A percentile compares a stretch with the other conserved stretches of the same genome.
Conservation (phyloP, 1,140 invertebrate genomes). For the Cyrtorhinus lividipennis region DNA sequence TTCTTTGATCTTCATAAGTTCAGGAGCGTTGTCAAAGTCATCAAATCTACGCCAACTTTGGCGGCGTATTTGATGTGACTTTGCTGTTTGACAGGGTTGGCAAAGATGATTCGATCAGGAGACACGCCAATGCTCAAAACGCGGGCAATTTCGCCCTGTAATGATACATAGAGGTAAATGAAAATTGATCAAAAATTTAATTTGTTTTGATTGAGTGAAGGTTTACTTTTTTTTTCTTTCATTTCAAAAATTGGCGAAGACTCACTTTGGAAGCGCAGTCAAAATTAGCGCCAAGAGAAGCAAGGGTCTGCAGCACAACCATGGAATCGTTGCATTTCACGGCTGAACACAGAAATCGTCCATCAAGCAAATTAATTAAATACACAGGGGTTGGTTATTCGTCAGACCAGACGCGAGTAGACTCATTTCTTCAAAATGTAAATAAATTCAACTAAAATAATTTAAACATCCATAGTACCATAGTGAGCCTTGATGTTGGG, state of each 20-base stretch:
- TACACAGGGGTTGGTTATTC: too few relatives aligned
- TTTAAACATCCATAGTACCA: constrained; percentile 39
- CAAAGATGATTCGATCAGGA: constrained; percentile 82
- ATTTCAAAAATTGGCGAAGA: too few relatives aligned
- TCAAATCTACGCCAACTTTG: constrained; percentile 55
- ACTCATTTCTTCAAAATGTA: neutral
- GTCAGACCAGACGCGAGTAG: too few relatives aligned
- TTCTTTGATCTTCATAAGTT: constrained; percentile 82
- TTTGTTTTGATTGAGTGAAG: too few relatives aligned
- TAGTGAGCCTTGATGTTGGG: constrained; percentile 88
- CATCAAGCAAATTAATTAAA: constrained; percentile 5
- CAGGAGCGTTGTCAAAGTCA: constrained; percentile 96
- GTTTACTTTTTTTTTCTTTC: too few relatives aligned
- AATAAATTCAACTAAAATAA: neutral
- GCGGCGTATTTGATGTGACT: constrained; percentile 81
- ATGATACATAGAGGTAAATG: constrained; percentile 22
- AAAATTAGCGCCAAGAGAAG: constrained; percentile 75
- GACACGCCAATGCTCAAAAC: constrained; percentile 64
- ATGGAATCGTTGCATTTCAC: constrained; percentile 92
- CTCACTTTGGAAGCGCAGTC: constrained; percentile 87
- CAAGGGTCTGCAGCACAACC: constrained; percentile 65
- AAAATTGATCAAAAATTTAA: too few relatives aligned
- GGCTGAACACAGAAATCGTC: constrained; percentile 42
- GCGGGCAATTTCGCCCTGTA: constrained; percentile 68
- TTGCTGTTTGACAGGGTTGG: constrained; percentile 93